phyloP scores from a whole-genome alignment of 2,113 vertebrate genomes.

The Plestiodon gilberti region DNA sequence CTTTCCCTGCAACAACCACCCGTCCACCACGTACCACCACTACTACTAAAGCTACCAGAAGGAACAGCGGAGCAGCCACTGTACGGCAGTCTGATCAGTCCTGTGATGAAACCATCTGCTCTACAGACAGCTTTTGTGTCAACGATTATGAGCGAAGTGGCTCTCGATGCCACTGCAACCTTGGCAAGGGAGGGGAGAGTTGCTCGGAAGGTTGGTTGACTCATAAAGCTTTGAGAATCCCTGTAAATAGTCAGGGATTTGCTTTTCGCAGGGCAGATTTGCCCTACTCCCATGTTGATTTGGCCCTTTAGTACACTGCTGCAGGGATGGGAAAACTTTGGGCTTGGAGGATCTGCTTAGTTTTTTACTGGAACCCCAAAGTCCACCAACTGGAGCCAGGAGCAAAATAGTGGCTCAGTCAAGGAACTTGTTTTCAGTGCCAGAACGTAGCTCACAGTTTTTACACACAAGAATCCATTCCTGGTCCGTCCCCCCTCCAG shows the following conservation, averaged over 20 bases:
- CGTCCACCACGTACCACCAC: neutral
- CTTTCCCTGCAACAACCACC: slow-evolving; percentile 17
- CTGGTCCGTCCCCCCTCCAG: neutral
- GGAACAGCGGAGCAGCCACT: slow-evolving; percentile 40
- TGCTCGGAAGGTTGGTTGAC: slow-evolving; percentile 84
- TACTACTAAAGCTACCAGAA: slow-evolving; percentile 10
- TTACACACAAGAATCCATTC: neutral
- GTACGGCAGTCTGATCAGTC: slow-evolving; percentile 76
- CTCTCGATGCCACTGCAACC: slow-evolving; percentile 91
- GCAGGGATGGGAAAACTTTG: neutral
- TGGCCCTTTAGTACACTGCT: neutral
- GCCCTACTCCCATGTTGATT: neutral
- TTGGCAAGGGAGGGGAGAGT: slow-evolving; percentile 85
- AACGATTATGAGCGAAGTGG: slow-evolving; percentile 85
- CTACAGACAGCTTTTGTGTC: slow-evolving; percentile 90
- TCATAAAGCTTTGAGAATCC: neutral
- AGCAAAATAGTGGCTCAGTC: too few species aligned
- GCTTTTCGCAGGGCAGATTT: neutral
- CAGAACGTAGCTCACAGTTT: too few species aligned
- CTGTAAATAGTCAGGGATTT: neutral
- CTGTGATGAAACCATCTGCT: slow-evolving; percentile 89
- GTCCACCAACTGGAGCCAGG: too few species aligned
- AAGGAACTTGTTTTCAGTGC: too few species aligned
- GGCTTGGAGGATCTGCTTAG: neutral
- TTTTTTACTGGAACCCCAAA: too few species aligned